These are phyloP conservation scores for Corythaixoides concolor DNA, from an alignment of 2,113 vertebrate species.

Conservation along the genomic window DNA sequence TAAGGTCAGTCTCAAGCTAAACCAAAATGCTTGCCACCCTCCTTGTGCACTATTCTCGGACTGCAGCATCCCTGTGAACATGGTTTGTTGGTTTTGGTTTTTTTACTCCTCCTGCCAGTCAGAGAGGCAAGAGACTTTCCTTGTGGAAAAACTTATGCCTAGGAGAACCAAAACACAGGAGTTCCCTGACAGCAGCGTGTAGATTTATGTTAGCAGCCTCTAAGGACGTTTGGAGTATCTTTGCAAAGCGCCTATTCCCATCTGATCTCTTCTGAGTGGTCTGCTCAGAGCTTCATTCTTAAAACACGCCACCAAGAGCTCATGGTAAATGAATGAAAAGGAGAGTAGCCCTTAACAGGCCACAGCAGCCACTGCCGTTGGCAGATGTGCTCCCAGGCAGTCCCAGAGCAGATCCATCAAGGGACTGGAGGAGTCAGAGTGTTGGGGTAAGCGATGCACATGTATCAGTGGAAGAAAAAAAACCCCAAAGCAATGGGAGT, in stretches of 20 bases:
- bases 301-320: neutral
- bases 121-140: neutral
- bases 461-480: neutral
- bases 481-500: neutral
- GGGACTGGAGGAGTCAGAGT: neutral
- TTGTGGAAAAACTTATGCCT: neutral
- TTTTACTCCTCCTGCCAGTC: neutral
- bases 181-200: neutral
- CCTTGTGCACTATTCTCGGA: neutral
- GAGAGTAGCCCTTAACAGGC: neutral
- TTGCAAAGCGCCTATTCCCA: neutral
- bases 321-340: neutral
- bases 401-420: neutral
- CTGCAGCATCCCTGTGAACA: neutral
- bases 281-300: neutral
- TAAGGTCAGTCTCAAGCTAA: neutral
- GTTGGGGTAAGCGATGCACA: neutral
- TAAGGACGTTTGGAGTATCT: neutral
- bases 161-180: neutral
- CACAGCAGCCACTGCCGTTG: neutral
- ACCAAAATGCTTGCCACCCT: neutral
- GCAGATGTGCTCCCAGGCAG: neutral
- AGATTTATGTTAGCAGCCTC: neutral
- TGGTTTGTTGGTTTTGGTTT: neutral
- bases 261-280: neutral